Evolutionary conservation across 2,888 invertebrate genomes (phyloP), one percentile per base, ranked within the genome.

Genomic region (Eremobia ochroleuca): DNA sequence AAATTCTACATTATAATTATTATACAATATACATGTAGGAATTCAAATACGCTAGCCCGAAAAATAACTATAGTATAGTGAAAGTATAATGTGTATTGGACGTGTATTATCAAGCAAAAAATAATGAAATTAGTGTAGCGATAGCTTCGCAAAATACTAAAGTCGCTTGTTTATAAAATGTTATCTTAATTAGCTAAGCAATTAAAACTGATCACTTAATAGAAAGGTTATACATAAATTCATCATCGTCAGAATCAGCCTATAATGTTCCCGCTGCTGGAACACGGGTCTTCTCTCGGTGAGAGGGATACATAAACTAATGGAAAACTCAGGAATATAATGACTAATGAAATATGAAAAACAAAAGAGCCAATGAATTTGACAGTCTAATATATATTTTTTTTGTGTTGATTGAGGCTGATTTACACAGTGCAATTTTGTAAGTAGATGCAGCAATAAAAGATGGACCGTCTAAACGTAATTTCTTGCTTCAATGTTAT

Each of bases 181-280:
- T 65, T 66, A 76, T 52, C 28, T 4, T 43, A 46, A 80, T 62
- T 40, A 62, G 43, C 21, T 46, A 9, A 40, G 31, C 46, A 75
- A 4, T 28, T 49, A 21, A 21, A 18, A 9, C 8, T 46, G 73
- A 62, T 80, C 21, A 21, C 11, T 58, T 9, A 13, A 34, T 67
- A 15, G 6, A 28, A 40, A 71, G 40, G 6, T 69, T 21, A 37
- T 49, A 58, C 21, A 28, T 18, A 13, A 55, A 55, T 13, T 55
- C n/a, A n/a, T 49, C 9, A 49, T n/a, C 55, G 13, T 55, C n/a
- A 55, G 11, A 55, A n/a, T 55, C 55, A 55, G n/a, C 5, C 0
- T 55, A n/a, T 13, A 55, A 55, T 55, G 55, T 13, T n/a, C 4
- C n/a, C 13, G n/a, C 1, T 25, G 4, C 11, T 49, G 25, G 49